Evolutionary conservation across 23 tunicate species (phyloP).

Genomic region (Oikopleura dioica): DNA sequence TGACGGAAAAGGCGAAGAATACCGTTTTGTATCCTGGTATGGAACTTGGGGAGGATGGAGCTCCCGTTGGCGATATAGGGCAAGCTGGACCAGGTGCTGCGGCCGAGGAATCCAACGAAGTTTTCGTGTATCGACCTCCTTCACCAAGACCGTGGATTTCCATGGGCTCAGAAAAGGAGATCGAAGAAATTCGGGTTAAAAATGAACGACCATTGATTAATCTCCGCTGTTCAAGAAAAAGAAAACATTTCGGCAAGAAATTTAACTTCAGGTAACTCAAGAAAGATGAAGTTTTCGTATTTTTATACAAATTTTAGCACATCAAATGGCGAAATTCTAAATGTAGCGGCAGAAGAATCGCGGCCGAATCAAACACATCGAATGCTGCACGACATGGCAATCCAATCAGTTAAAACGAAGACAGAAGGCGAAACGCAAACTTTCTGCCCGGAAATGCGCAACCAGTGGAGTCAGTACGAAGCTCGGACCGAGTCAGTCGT

Average conservation of each 20-base stretch:
- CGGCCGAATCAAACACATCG: too few relatives aligned
- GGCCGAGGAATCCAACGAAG: conserved; percentile 27
- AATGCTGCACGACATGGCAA: neutral
- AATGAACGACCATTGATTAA: conserved; percentile 40
- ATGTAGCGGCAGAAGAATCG: too few relatives aligned
- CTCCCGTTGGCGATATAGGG: neutral
- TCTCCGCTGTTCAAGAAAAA: neutral
- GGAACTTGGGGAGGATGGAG: neutral
- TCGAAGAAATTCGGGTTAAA: conserved; percentile 36
- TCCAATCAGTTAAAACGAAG: neutral
- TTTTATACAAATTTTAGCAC: too few relatives aligned
- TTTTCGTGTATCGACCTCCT: conserved; percentile 54
- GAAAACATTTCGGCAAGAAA: neutral
- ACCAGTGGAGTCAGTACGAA: conserved; percentile 3
- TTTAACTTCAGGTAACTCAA: conserved; percentile 17
- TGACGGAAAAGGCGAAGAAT: conserved; percentile 53
- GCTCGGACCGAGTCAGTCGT: neutral
- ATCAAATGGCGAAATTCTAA: too few relatives aligned
- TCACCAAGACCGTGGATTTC: conserved; percentile 65
- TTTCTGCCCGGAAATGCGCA: neutral
- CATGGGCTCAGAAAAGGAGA: conserved; percentile 40
- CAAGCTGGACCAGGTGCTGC: conserved; percentile 16
- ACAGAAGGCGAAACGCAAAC: neutral
- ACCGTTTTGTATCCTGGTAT: conserved; percentile 15
- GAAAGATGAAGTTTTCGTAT: neutral